Base-by-base conservation (phyloP, 2,113 vertebrate species). In the Nothocercus julius region DNA sequence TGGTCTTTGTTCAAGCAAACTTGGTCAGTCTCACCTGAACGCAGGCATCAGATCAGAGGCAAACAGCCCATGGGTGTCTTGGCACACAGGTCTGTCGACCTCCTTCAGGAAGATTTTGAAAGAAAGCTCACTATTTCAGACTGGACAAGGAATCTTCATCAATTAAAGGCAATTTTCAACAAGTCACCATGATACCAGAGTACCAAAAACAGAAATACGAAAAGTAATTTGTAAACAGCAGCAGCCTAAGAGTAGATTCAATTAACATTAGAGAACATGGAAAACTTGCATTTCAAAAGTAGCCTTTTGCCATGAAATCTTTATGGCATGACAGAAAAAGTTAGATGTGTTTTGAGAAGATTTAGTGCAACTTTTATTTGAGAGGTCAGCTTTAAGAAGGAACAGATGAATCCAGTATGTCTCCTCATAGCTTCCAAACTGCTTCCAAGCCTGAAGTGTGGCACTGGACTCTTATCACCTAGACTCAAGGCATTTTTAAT, bases 341-440 rank as follows among this genome's bases (percentile, higher is more conserved):
- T 82, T 76, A 92, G 68, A 83, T 92, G 85, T 94, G 58, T 87
- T 92, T 79, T 85, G 80, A 97, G 67, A 95, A 68, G 77, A 32
- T 32, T 93, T 95, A 98, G 97, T 89, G 77, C 97, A 98, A 96
- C 84, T 96, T 97, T 97, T 98, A 98, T 97, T 98, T 53, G 94
- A 95, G 95, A 97, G 91, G 88, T 96, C 96, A 95, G 93, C 92
- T 93, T 81, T 72, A 95, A 96, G 85, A 96, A 87, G 51, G 97
- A 94, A 93, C 82, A 85, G 88, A 96, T 54, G 59, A 82, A 90
- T 69, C 85, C 88, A 95, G 90, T 94, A 92, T 87, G 45, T 95
- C 93, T 93, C 85, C 54, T 86, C 86, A 87, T 42, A 95, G 84
- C 63, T 95, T 94, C 70, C 18, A 1, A 38, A 82, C 6, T 38